phyloP scores from a whole-genome alignment of 2,113 vertebrate species.

The Natator depressus region DNA sequence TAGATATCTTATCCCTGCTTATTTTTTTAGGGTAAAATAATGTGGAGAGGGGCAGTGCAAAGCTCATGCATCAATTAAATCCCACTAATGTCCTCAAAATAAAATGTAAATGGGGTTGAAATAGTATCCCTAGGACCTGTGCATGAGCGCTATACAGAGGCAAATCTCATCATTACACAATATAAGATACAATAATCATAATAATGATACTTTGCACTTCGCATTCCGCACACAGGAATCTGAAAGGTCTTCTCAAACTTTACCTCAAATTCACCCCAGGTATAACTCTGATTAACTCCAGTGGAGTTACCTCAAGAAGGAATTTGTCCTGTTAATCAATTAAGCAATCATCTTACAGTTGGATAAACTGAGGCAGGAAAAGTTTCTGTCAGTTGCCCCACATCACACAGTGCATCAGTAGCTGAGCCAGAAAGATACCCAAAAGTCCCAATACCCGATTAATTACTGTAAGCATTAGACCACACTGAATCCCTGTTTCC shows the following conservation, averaged over 20 bases:
- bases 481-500: background rate
- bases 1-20: background rate
- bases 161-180: background rate
- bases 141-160: background rate
- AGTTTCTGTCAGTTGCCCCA: background rate
- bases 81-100: background rate
- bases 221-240: background rate
- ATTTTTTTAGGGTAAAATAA: background rate
- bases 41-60: background rate
- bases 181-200: background rate
- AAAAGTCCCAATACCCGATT: background rate
- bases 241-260: background rate
- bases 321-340: background rate
- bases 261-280: background rate
- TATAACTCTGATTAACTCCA: background rate
- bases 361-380: background rate
- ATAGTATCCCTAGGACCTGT: background rate
- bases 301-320: background rate
- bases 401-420: background rate
- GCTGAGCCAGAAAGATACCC: background rate
- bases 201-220: background rate
- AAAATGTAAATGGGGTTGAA: background rate
- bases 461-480: background rate
- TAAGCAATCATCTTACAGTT: background rate
- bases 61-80: background rate